Conservation (phyloP, 2,113 vertebrate species). For the Podiceps cristatus region DNA sequence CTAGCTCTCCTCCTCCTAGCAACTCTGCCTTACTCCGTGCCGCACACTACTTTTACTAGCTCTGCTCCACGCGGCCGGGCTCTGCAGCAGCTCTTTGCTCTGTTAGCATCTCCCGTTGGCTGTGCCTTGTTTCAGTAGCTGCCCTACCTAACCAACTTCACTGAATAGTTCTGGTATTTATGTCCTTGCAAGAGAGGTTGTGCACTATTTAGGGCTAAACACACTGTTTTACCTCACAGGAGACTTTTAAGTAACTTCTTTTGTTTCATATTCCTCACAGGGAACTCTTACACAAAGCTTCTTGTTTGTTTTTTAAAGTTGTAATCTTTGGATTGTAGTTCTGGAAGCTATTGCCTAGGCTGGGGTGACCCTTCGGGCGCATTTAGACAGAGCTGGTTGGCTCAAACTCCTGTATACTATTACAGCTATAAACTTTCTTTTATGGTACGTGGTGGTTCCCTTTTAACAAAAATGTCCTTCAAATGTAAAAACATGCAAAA, state of each 20-base stretch:
- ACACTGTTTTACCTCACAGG: not conserved
- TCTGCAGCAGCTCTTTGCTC: not conserved
- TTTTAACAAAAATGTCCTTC: slow-evolving; percentile 42
- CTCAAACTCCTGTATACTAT: slow-evolving; percentile 14
- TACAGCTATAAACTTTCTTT: slow-evolving; percentile 57
- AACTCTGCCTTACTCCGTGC: not conserved
- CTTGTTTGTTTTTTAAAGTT: slow-evolving; percentile 31
- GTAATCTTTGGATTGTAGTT: slow-evolving; percentile 25
- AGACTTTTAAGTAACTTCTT: slow-evolving; percentile 12
- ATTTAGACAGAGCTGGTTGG: slow-evolving; percentile 31
- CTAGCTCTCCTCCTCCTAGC: not conserved
- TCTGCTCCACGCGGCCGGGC: not conserved
- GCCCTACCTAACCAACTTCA: not conserved
- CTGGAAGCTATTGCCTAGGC: slow-evolving; percentile 44
- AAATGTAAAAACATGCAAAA: slow-evolving; percentile 25
- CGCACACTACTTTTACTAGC: not conserved
- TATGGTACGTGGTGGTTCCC: not conserved
- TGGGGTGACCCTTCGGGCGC: slow-evolving; percentile 49
- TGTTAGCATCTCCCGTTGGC: not conserved
- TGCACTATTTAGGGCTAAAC: not conserved
- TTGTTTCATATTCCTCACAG: slow-evolving; percentile 19
- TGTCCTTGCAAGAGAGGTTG: not conserved
- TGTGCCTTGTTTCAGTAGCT: not conserved
- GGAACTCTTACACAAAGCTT: slow-evolving; percentile 1
- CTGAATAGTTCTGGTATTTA: not conserved